These are phyloP conservation scores for Lepidocyrtoides sp. DNA, from an alignment of 2,888 invertebrate genomes.

Conservation along the genomic window DNA sequence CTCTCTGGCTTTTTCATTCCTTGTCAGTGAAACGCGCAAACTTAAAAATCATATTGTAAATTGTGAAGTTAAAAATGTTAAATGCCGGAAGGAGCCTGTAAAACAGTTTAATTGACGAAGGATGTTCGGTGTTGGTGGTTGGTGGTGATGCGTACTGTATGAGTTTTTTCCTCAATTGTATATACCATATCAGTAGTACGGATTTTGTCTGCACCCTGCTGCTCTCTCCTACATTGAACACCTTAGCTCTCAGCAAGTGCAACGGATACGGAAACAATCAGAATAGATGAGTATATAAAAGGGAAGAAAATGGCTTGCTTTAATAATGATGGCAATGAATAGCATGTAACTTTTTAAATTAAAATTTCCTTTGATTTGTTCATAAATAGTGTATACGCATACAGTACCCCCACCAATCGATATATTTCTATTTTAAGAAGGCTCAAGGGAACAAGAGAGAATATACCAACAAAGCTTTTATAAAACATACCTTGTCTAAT, in stretches of 20 bases:
- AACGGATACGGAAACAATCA: slow-evolving; percentile 76
- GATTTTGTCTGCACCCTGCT: slow-evolving; percentile 15
- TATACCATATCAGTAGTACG: neutral
- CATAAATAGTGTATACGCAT: neutral
- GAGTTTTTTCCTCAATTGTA: neutral
- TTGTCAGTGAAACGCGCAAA: neutral
- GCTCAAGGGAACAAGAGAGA: neutral
- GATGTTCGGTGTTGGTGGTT: neutral
- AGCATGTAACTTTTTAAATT: slow-evolving; percentile 37
- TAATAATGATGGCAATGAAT: neutral
- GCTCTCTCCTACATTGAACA: neutral
- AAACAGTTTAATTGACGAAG: slow-evolving; percentile 70
- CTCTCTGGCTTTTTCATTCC: neutral
- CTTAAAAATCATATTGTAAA: slow-evolving; percentile 10
- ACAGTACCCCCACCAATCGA: neutral
- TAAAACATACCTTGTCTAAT: slow-evolving; percentile 25
- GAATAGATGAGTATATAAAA: neutral
- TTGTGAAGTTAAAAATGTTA: slow-evolving; percentile 4
- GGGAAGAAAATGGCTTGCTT: neutral
- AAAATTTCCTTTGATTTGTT: slow-evolving; percentile 24
- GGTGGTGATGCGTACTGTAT: no score
- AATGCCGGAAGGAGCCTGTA: slow-evolving; percentile 71
- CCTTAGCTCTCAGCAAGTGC: neutral
- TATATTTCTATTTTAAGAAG: neutral
- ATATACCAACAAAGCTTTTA: neutral